These are phyloP conservation scores for Hyles lineata DNA, from an alignment of 2,888 invertebrate species.

Conservation along the genomic window DNA sequence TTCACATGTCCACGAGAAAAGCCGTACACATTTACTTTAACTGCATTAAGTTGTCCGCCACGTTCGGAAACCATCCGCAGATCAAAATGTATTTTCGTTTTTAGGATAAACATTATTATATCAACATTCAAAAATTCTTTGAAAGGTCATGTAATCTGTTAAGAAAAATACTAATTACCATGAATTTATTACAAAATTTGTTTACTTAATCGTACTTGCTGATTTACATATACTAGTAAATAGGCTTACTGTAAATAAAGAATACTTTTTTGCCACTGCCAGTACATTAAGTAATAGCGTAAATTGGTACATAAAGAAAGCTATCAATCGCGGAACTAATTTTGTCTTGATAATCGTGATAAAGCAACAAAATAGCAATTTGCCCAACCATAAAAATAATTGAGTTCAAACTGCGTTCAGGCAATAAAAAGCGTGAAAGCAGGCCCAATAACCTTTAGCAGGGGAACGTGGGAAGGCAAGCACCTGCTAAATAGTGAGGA, in stretches of 20 bases:
- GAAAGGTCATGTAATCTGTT: too few relatives aligned
- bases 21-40: conserved; percentile 41
- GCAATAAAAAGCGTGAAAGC: conserved; percentile 84
- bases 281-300: conserved; percentile 35
- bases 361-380: conserved; percentile 85
- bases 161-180: neutral
- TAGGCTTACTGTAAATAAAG: neutral
- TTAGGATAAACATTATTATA: too few relatives aligned
- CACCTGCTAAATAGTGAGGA: conserved; percentile 78
- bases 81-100: too few relatives aligned
- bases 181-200: neutral
- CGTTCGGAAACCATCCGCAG: neutral
- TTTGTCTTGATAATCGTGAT: conserved; percentile 81
- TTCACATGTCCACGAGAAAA: conserved; percentile 59
- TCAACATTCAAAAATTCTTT: too few relatives aligned
- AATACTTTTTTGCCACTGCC: neutral
- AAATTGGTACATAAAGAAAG: conserved; percentile 61
- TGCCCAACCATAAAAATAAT: conserved; percentile 83
- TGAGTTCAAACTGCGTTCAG: conserved; percentile 84
- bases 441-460: conserved; percentile 81
- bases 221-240: neutral
- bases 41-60: neutral
- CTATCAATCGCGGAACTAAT: conserved; percentile 80
- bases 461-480: conserved; percentile 74
- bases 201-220: too few relatives aligned